phyloP scores from a whole-genome alignment of 23 tunicate species.

The Clavelina lepadiformis region DNA sequence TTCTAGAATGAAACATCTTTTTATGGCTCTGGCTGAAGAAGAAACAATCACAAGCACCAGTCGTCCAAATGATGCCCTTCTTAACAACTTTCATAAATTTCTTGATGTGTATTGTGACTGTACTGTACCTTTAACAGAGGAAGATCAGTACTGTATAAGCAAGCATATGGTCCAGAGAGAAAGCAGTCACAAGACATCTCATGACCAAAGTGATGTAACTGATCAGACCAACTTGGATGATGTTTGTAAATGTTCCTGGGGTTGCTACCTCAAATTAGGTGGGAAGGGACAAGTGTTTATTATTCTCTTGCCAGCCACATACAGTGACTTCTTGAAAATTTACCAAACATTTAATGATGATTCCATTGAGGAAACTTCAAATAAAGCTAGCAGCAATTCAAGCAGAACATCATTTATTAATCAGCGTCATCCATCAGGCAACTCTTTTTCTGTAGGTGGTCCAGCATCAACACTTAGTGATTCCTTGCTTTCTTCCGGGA shows the following conservation, averaged over 20 bases:
- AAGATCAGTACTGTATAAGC: slow-evolving; percentile 32
- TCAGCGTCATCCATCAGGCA: too few relatives aligned
- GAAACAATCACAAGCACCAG: not conserved
- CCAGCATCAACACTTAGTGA: too few relatives aligned
- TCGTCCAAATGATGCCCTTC: slow-evolving; percentile 18
- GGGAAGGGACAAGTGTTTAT: slow-evolving; percentile 63
- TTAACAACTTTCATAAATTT: slow-evolving; percentile 31
- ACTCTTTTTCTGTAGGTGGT: too few relatives aligned
- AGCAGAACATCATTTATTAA: too few relatives aligned
- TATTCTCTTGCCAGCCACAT: slow-evolving; percentile 57
- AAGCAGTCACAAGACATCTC: not conserved
- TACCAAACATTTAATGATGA: too few relatives aligned
- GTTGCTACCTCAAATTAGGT: slow-evolving; percentile 64
- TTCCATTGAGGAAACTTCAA: too few relatives aligned
- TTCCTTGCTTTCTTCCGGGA: too few relatives aligned
- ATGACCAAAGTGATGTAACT: not conserved
- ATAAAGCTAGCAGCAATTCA: too few relatives aligned
- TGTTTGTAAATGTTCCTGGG: slow-evolving; percentile 38
- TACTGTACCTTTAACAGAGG: slow-evolving; percentile 27
- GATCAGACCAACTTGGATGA: not conserved
- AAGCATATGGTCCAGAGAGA: slow-evolving; percentile 33
- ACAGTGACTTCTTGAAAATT: slow-evolving; percentile 28
- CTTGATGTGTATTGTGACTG: slow-evolving; percentile 35
- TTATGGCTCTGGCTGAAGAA: slow-evolving; percentile 61
- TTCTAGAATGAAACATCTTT: slow-evolving; percentile 51